These are phyloP conservation scores for Vidua macroura DNA, from an alignment of 2,113 vertebrate genomes.

Conservation along the genomic window DNA sequence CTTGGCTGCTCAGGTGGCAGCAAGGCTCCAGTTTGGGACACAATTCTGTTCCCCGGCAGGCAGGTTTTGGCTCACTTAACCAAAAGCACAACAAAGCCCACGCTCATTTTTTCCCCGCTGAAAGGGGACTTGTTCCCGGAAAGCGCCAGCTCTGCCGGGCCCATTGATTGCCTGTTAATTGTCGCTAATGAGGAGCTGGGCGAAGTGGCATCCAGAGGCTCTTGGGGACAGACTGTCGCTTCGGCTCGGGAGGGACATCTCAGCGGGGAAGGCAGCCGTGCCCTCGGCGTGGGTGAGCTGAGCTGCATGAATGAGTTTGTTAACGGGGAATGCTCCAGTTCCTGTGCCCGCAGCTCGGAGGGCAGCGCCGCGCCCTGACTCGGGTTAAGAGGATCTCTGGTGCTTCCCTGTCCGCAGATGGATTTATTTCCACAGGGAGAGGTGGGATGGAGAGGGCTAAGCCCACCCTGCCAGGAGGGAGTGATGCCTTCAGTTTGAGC, in stretches of 20 bases:
- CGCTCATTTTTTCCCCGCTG: neutral
- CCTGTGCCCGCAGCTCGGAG: neutral
- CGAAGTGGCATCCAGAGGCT: conserved; percentile 23
- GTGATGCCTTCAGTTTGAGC: fast-evolving
- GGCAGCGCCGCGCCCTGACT: neutral
- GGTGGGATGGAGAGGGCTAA: neutral
- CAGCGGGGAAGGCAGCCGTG: neutral
- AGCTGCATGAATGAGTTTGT: neutral
- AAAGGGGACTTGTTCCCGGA: conserved; percentile 43
- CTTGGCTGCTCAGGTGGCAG: neutral
- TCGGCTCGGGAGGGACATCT: neutral
- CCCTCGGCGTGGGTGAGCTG: neutral
- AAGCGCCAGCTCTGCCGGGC: conserved; percentile 26
- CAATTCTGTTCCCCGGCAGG: neutral
- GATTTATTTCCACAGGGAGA: neutral
- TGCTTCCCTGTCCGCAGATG: conserved; percentile 9
- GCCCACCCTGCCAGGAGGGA: neutral
- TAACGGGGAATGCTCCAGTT: neutral
- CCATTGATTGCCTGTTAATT: conserved; percentile 65
- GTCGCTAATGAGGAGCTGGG: conserved; percentile 64
- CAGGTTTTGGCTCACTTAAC: neutral
- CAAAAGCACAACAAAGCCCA: neutral
- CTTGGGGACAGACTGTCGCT: conserved; percentile 28
- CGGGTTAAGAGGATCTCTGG: neutral
- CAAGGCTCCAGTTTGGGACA: neutral